Conservation (phyloP, 2,888 invertebrate genomes). For the Scaptomyza cyrtandrae region DNA sequence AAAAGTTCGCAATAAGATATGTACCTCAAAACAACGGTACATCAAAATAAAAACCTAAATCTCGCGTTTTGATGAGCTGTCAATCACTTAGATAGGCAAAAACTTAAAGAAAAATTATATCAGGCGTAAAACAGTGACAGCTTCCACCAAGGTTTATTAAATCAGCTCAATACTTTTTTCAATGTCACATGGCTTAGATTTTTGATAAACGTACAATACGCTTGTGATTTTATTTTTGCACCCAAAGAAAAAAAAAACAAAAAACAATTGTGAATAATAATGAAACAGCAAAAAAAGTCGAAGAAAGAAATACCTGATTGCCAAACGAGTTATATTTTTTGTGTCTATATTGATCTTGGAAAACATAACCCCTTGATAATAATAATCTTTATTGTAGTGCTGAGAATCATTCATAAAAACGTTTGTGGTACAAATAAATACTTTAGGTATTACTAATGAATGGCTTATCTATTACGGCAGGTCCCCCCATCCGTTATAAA, state of each 20-base stretch:
- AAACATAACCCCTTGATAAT: constrained; percentile 1
- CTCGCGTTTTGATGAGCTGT: constrained; percentile 8
- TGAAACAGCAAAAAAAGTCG: not conserved
- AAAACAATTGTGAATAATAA: not conserved
- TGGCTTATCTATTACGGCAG: constrained; percentile 20
- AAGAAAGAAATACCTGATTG: too few species aligned
- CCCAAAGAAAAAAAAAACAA: not conserved
- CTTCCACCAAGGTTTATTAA: constrained; percentile 1
- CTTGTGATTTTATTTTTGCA: not conserved
- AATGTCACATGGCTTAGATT: not conserved
- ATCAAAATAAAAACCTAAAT: not conserved
- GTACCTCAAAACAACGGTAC: too few species aligned
- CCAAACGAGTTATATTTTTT: not conserved
- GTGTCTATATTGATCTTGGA: not conserved
- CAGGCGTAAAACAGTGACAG: constrained; percentile 11
- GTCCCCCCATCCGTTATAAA: constrained; percentile 9
- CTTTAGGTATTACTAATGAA: constrained; percentile 5
- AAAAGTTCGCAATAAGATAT: too few species aligned
- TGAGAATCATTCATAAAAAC: constrained; percentile 12
- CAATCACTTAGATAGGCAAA: constrained; percentile 17
- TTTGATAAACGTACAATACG: not conserved
- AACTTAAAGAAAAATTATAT: not conserved
- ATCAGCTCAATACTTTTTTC: not conserved
- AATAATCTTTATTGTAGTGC: not conserved
- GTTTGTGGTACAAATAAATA: not conserved